Percentiles rank a stretch among this genome's conserved stretches.
Evolutionary conservation across 2,797 vertebrate species (phyloP).

Genomic region (Hemitrygon akajei): DNA sequence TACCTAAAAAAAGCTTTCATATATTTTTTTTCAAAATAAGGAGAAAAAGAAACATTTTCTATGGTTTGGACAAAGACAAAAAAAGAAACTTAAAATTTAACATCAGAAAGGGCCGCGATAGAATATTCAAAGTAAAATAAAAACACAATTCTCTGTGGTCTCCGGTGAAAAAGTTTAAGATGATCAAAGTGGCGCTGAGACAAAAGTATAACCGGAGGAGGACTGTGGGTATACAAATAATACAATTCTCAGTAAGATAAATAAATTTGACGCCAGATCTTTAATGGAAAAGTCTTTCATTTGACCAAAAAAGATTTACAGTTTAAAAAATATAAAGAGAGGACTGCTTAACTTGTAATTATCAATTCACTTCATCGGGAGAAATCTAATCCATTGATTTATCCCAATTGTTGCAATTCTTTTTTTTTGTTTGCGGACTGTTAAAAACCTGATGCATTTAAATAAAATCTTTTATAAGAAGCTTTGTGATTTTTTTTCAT

Average conservation of each 20-base stretch:
- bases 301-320: neutral
- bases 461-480: slow-evolving; percentile 66
- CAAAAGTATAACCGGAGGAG: neutral
- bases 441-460: slow-evolving; percentile 73
- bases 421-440: slow-evolving; percentile 64
- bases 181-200: neutral
- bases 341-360: neutral
- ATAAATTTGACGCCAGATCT: neutral
- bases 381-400: neutral
- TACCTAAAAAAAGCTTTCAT: slow-evolving; percentile 48
- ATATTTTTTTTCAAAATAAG: slow-evolving; percentile 55
- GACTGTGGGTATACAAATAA: neutral
- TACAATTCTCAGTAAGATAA: neutral
- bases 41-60: slow-evolving; percentile 22
- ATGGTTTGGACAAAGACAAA: neutral
- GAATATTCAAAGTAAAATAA: neutral
- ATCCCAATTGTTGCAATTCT: slow-evolving; percentile 36
- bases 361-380: neutral
- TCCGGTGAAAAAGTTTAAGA: neutral
- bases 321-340: neutral
- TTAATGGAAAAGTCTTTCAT: neutral
- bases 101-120: neutral
- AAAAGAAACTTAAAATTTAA: neutral
- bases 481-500: slow-evolving; percentile 43
- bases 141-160: neutral